phyloP scores from a whole-genome alignment of 2,888 invertebrate genomes.

The Sinelater perroti region DNA sequence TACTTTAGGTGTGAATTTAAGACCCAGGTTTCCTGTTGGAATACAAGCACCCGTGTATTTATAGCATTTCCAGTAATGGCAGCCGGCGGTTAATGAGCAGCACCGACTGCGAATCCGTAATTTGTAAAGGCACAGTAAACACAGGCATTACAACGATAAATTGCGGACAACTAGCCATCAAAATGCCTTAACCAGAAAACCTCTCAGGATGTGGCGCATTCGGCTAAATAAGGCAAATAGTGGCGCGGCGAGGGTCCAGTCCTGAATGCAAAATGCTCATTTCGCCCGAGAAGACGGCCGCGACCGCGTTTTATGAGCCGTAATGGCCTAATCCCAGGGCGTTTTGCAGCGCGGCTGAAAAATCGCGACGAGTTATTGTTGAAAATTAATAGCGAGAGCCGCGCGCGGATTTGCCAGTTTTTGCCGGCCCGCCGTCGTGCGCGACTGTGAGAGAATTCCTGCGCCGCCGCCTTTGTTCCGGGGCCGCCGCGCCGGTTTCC shows the following conservation, averaged over 20 bases:
- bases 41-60: too few relatives aligned
- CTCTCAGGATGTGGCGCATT: slow-evolving; percentile 34
- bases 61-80: neutral
- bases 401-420: slow-evolving; percentile 27
- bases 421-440: slow-evolving; percentile 31
- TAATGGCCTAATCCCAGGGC: slow-evolving; percentile 24
- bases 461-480: slow-evolving; percentile 28
- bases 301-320: slow-evolving; percentile 27
- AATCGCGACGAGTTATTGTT: slow-evolving; percentile 26
- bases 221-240: slow-evolving; percentile 39
- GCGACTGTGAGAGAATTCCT: slow-evolving; percentile 23
- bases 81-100: neutral
- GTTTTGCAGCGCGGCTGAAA: slow-evolving; percentile 24
- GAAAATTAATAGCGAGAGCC: slow-evolving; percentile 27
- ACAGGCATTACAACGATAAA: slow-evolving; percentile 29
- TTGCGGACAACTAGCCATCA: slow-evolving; percentile 31
- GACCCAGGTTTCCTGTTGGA: too few relatives aligned
- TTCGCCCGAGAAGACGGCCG: slow-evolving; percentile 15
- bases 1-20: too few relatives aligned
- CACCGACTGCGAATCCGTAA: neutral
- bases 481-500: too few relatives aligned
- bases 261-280: slow-evolving; percentile 28
- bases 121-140: slow-evolving; percentile 17
- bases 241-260: slow-evolving; percentile 20
- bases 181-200: slow-evolving; percentile 30